Conservation (phyloP, 2,113 vertebrate species). For the Corvus hawaiiensis region DNA sequence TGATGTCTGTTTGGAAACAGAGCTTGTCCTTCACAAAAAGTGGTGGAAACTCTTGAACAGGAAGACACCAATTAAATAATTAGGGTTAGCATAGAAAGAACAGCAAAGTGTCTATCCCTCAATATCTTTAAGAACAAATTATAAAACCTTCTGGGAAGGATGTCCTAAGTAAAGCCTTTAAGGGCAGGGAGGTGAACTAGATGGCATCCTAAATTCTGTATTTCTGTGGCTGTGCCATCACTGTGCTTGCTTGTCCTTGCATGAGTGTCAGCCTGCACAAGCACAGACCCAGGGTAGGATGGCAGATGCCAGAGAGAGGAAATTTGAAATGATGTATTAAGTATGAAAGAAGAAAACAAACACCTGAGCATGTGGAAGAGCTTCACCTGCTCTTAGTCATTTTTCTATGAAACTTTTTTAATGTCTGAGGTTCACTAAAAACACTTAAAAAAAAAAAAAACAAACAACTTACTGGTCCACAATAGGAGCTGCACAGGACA, state of each 20-base stretch:
- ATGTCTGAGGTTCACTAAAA: neutral
- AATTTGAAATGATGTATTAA: neutral
- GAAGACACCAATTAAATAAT: neutral
- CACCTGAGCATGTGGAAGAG: neutral
- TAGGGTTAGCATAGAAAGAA: neutral
- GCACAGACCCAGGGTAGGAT: neutral
- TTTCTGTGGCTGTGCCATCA: neutral
- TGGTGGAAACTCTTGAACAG: neutral
- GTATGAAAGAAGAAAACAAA: fast-evolving
- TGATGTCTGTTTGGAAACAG: neutral
- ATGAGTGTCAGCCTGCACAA: neutral
- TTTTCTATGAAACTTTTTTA: neutral
- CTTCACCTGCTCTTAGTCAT: neutral
- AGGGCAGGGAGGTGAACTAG: neutral
- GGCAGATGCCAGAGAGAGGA: neutral
- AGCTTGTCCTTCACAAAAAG: neutral
- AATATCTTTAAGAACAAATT: neutral
- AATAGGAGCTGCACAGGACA: neutral
- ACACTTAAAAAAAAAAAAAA: neutral
- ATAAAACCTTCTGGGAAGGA: neutral
- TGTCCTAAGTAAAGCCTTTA: neutral
- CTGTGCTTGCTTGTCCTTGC: neutral
- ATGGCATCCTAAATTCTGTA: neutral
- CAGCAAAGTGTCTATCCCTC: neutral
- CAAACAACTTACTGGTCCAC: neutral